These are phyloP conservation scores for Spongia lamella DNA, from an alignment of 37 sponge, comb jelly and placozoan genomes.

Conservation along the genomic window DNA sequence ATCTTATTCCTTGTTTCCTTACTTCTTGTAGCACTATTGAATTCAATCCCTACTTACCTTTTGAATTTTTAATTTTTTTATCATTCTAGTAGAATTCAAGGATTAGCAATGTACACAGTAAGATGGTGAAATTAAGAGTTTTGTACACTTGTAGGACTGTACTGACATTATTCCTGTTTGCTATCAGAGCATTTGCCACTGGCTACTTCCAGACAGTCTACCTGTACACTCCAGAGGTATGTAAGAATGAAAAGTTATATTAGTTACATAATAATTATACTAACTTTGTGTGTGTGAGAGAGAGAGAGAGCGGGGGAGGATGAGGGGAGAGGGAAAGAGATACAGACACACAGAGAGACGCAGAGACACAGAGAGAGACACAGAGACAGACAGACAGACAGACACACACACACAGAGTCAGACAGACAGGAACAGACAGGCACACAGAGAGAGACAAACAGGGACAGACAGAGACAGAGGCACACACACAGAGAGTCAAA, in stretches of 20 bases:
- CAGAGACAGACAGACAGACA: not conserved
- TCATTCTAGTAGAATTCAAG: too few relatives aligned
- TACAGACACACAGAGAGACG: not conserved
- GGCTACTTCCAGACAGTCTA: conserved; percentile 81
- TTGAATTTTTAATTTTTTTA: too few relatives aligned
- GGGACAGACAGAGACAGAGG: not conserved
- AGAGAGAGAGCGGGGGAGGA: not conserved
- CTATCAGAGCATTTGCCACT: conserved; percentile 52
- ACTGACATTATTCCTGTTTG: conserved; percentile 67
- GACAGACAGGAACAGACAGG: conserved; percentile 5
- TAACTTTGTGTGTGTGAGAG: conserved; percentile 7
- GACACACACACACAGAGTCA: conserved; percentile 11
- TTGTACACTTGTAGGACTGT: conserved; percentile 16
- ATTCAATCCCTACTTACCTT: too few relatives aligned
- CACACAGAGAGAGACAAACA: conserved; percentile 12
- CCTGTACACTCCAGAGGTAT: conserved; percentile 87
- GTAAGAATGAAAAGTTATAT: too few relatives aligned
- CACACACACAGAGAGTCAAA: not conserved
- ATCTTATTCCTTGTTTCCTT: too few relatives aligned
- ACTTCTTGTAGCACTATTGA: too few relatives aligned
- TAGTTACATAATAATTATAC: too few relatives aligned
- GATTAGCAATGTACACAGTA: not conserved
- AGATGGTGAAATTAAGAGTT: not conserved
- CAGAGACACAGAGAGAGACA: not conserved
- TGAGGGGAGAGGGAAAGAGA: not conserved